These are phyloP conservation scores for Mastacembelus armatus DNA, from an alignment of 2,797 vertebrate species.

Conservation along the genomic window DNA sequence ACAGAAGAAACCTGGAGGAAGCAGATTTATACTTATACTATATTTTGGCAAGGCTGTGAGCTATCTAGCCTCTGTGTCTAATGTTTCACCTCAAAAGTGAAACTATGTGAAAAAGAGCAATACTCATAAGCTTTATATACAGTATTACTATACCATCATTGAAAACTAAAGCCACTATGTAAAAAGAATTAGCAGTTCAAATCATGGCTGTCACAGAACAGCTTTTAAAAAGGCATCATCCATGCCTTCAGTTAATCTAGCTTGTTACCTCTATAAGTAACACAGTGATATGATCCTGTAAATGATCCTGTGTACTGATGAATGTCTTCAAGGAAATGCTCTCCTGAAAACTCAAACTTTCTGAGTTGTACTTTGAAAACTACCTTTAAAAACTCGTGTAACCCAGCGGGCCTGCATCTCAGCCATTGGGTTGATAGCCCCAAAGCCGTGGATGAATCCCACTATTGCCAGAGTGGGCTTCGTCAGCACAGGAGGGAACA, in stretches of 20 bases:
- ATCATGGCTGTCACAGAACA: too few species aligned
- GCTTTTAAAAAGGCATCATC: too few species aligned
- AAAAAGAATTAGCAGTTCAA: too few species aligned
- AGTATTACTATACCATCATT: too few species aligned
- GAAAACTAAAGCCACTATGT: too few species aligned
- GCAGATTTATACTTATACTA: not conserved
- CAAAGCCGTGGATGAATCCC: constrained; percentile 80
- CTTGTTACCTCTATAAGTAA: not conserved
- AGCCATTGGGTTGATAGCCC: constrained; percentile 73
- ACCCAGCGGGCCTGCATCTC: constrained; percentile 87
- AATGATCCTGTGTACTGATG: not conserved
- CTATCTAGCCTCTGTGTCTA: too few species aligned
- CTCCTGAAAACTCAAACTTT: not conserved
- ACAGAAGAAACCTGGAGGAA: not conserved
- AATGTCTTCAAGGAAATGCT: too few species aligned
- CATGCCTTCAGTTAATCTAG: too few species aligned
- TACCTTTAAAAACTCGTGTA: constrained; percentile 86
- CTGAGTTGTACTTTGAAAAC: not conserved
- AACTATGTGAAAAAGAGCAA: too few species aligned
- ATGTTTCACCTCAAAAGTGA: too few species aligned
- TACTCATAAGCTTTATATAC: too few species aligned
- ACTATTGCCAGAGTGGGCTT: constrained; percentile 84
- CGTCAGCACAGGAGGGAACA: constrained; percentile 82
- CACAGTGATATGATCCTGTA: too few species aligned
- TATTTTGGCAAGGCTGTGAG: not conserved